Percentiles rank a stretch among this genome's conserved stretches.
Evolutionary conservation across 2,113 vertebrate genomes (phyloP).

Genomic region (Cygnus buccinator): DNA sequence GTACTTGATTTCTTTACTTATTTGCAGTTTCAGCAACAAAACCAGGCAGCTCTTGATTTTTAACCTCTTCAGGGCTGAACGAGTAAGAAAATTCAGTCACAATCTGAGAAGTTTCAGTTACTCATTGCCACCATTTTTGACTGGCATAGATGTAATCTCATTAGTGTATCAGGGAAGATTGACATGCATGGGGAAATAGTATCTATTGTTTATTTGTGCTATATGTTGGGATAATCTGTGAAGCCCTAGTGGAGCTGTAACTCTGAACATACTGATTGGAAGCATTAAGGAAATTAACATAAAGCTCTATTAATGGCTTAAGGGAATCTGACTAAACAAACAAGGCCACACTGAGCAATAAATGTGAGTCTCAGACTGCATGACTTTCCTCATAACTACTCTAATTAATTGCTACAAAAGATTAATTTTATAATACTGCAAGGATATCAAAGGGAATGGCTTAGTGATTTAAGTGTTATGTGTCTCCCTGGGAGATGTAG

Average conservation of each 20-base stretch:
- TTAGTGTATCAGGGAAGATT: background rate
- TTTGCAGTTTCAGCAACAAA: slow-evolving; percentile 5
- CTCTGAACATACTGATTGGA: slow-evolving; percentile 31
- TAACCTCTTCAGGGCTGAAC: slow-evolving; percentile 12
- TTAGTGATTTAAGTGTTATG: slow-evolving; percentile 50
- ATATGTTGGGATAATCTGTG: slow-evolving; percentile 20
- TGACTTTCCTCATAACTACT: slow-evolving; percentile 68
- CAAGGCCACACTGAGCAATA: slow-evolving; percentile 69
- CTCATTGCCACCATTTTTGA: background rate
- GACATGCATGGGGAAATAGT: background rate
- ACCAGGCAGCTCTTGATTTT: slow-evolving; percentile 16
- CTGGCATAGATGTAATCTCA: slow-evolving; percentile 7
- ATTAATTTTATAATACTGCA: slow-evolving; percentile 65
- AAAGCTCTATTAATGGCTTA: slow-evolving; percentile 72
- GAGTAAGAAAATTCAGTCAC: background rate
- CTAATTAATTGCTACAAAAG: slow-evolving; percentile 76
- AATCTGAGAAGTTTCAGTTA: background rate
- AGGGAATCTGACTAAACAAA: slow-evolving; percentile 70
- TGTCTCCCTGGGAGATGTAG: slow-evolving; percentile 59
- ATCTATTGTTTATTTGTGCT: background rate
- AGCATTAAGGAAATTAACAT: slow-evolving; percentile 63
- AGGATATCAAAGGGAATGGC: slow-evolving; percentile 52
- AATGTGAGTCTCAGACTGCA: slow-evolving; percentile 59
- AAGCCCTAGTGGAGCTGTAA: slow-evolving; percentile 18
- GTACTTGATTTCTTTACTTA: slow-evolving; percentile 19